Conservation (phyloP, 2,797 vertebrate species). For the Phalanger gymnotis region DNA sequence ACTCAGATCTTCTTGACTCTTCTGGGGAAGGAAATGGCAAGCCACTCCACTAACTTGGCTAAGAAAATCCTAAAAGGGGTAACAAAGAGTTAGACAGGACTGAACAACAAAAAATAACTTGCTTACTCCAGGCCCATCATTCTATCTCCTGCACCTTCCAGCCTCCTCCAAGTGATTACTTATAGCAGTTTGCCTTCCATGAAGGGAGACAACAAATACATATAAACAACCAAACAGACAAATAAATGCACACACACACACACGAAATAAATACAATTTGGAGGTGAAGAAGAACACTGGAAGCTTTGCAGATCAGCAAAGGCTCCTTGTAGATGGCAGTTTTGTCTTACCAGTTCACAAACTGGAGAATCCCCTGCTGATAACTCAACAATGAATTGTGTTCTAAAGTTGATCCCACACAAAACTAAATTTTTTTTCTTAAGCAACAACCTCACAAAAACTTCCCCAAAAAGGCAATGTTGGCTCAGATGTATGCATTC, state of each 20-base stretch:
- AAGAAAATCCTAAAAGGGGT: background rate
- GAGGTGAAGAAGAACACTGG: background rate
- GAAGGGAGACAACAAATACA: background rate
- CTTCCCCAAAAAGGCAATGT: constrained; percentile 64
- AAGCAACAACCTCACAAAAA: constrained; percentile 49
- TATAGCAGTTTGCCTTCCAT: background rate
- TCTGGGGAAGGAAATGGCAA: background rate
- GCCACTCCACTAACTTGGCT: background rate
- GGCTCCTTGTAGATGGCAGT: background rate
- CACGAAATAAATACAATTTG: background rate
- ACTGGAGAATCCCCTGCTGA: background rate
- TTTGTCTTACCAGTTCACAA: constrained; percentile 28
- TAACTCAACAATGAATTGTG: constrained; percentile 21
- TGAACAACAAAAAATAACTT: background rate
- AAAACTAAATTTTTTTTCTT: constrained; percentile 49
- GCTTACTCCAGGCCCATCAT: background rate
- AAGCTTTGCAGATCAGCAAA: background rate
- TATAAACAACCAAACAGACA: background rate
- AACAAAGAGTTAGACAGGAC: background rate
- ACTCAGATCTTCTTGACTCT: background rate
- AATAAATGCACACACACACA: background rate
- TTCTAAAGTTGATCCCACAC: constrained; percentile 43
- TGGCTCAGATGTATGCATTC: constrained; percentile 64
- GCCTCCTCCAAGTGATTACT: background rate
- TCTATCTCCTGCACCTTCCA: background rate